A percentile compares a stretch with the other conserved stretches of the same genome.
phyloP scores from a whole-genome alignment of 2,888 invertebrate genomes.

The Nebria salina region DNA sequence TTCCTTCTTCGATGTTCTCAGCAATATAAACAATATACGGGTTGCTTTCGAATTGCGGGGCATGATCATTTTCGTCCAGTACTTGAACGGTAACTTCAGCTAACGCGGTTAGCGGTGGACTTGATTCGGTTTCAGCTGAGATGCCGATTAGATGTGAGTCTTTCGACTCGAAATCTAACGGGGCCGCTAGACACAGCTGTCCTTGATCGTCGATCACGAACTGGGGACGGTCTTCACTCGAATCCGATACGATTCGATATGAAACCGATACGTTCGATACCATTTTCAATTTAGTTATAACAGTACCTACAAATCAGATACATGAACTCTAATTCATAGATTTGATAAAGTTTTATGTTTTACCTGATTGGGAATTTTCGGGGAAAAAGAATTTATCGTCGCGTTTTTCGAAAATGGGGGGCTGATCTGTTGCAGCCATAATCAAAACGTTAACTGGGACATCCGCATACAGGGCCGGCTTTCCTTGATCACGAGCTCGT shows the following conservation, averaged over 20 bases:
- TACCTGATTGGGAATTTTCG: slow-evolving; percentile 77
- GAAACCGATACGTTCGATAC: slow-evolving; percentile 71
- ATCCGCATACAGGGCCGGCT: slow-evolving; percentile 78
- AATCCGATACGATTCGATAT: slow-evolving; percentile 71
- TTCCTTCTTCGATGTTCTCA: slow-evolving; percentile 84
- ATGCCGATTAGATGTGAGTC: slow-evolving; percentile 77
- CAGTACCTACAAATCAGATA: slow-evolving; percentile 63
- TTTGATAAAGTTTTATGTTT: not conserved
- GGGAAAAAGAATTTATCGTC: slow-evolving; percentile 82
- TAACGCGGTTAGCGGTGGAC: slow-evolving; percentile 76
- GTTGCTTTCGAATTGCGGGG: slow-evolving; percentile 85
- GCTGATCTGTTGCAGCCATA: slow-evolving; percentile 73
- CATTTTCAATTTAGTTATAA: slow-evolving; percentile 75
- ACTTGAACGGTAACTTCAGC: slow-evolving; percentile 81
- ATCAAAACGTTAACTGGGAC: slow-evolving; percentile 85
- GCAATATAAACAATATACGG: slow-evolving; percentile 81
- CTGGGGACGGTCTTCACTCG: slow-evolving; percentile 67
- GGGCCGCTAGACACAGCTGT: slow-evolving; percentile 77
- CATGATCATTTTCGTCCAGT: slow-evolving; percentile 90
- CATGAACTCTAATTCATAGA: slow-evolving; percentile 5
- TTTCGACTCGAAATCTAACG: slow-evolving; percentile 79
- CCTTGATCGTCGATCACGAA: slow-evolving; percentile 79
- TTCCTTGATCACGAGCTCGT: slow-evolving; percentile 84
- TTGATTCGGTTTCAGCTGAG: slow-evolving; percentile 75
- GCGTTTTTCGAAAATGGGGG: slow-evolving; percentile 79